Evolutionary conservation across 2,113 vertebrate genomes (phyloP).

Genomic region (Rhinoderma darwinii): DNA sequence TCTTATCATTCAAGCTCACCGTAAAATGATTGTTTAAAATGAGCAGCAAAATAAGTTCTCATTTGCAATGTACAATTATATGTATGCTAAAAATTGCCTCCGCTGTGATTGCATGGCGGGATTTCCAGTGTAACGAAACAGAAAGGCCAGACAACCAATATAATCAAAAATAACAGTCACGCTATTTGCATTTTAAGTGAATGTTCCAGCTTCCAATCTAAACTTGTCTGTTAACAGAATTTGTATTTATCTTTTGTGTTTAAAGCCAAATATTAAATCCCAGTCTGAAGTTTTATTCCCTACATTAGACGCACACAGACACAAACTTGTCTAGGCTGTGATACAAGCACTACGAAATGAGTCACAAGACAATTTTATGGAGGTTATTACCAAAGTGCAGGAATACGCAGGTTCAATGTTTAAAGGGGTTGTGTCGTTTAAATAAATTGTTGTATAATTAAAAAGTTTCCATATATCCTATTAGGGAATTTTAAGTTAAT

Average conservation of each 20-base stretch:
- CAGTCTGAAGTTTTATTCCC: background rate
- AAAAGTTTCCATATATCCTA: too few species aligned
- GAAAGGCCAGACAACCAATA: background rate
- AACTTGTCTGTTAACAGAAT: background rate
- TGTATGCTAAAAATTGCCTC: background rate
- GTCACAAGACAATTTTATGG: background rate
- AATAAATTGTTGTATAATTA: too few species aligned
- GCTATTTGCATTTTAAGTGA: constrained; percentile 20
- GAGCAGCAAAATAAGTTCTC: background rate
- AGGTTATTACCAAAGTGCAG: background rate
- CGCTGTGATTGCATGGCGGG: background rate
- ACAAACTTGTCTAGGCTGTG: background rate
- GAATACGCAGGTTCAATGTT: background rate
- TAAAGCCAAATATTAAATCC: background rate
- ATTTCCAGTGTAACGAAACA: background rate
- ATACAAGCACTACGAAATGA: background rate
- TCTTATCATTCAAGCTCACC: background rate
- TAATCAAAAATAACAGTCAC: background rate
- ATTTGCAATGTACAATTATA: constrained; percentile 21
- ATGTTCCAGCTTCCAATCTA: background rate
- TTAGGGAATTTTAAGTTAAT: too few species aligned
- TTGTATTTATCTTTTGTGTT: constrained; percentile 4
- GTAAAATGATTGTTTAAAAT: background rate
- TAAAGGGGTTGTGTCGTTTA: too few species aligned
- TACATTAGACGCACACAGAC: background rate